phyloP scores from a whole-genome alignment of 2,113 vertebrate species.

The Notiomystis cincta region DNA sequence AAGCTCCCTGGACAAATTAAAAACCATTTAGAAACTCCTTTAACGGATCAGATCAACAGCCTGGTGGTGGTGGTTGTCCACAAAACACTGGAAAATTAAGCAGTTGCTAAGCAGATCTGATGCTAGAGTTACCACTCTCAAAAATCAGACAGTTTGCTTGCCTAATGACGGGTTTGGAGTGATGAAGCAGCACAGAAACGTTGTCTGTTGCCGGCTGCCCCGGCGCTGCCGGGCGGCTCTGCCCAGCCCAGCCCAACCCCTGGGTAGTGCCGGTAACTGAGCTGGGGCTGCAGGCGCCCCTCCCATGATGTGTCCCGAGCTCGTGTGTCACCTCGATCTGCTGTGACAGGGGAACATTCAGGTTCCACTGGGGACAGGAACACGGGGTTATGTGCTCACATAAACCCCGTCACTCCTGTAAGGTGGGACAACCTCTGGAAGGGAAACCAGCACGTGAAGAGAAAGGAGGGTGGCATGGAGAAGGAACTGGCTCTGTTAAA shows the following conservation, averaged over 20 bases:
- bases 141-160: neutral
- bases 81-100: neutral
- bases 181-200: neutral
- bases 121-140: neutral
- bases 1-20: neutral
- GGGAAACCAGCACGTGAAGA: neutral
- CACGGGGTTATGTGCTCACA: fast-evolving
- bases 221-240: neutral
- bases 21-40: neutral
- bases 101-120: neutral
- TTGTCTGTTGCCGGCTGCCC: neutral
- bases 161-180: neutral
- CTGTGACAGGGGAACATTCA: neutral
- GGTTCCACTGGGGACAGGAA: neutral
- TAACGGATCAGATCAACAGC: neutral
- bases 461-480: neutral
- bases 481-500: neutral
- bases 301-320: neutral
- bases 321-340: neutral
- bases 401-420: neutral
- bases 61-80: neutral
- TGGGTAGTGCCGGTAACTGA: fast-evolving
- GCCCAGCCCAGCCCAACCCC: fast-evolving
- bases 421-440: neutral
- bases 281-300: neutral